phyloP scores from a whole-genome alignment of 2,113 vertebrate genomes.

The Planiliza haematocheilus region DNA sequence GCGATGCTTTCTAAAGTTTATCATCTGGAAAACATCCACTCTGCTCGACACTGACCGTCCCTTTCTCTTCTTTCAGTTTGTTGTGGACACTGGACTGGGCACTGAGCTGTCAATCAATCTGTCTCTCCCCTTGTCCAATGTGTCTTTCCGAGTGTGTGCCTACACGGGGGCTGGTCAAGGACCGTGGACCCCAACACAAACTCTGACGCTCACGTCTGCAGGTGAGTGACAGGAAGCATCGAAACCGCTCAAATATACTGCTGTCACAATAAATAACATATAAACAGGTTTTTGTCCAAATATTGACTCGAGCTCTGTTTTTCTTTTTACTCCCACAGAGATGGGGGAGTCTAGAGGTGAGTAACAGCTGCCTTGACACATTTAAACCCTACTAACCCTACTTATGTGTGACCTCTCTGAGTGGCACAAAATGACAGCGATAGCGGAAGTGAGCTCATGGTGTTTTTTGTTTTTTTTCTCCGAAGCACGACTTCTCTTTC shows the following conservation, averaged over 20 bases:
- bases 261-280: not conserved
- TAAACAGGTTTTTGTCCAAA: not conserved
- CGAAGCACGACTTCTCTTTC: slow-evolving; percentile 50
- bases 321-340: slow-evolving; percentile 58
- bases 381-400: slow-evolving; percentile 12
- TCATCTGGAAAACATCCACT: not conserved
- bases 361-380: slow-evolving; percentile 24
- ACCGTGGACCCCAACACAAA: slow-evolving; percentile 87
- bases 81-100: slow-evolving; percentile 83
- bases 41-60: not conserved
- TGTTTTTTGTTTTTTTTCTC: slow-evolving; percentile 14
- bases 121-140: slow-evolving; percentile 80
- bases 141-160: slow-evolving; percentile 86
- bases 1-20: not conserved
- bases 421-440: slow-evolving; percentile 41
- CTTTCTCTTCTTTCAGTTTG: slow-evolving; percentile 66
- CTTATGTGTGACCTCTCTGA: slow-evolving; percentile 32
- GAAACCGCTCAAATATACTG: not conserved
- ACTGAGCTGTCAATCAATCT: slow-evolving; percentile 84
- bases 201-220: slow-evolving; percentile 71
- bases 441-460: slow-evolving; percentile 56
- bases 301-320: slow-evolving; percentile 27
- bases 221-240: slow-evolving; percentile 68
- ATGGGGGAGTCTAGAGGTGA: slow-evolving; percentile 74
- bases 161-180: slow-evolving; percentile 88